phyloP scores from a whole-genome alignment of 2,113 vertebrate species.

The Bagarius yarrelli region DNA sequence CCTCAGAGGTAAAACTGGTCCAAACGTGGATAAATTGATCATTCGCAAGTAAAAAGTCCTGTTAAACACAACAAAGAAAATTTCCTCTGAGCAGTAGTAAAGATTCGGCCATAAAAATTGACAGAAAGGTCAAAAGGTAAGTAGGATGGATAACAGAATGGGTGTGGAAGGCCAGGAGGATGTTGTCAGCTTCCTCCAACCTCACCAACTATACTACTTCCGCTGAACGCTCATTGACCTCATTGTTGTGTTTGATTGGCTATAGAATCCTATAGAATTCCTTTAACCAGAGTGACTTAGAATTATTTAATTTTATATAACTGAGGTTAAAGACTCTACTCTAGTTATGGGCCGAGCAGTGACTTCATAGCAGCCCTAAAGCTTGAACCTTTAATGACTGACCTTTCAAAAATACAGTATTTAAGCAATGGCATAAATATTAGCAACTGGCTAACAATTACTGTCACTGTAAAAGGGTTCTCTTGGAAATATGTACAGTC shows the following conservation, averaged over 20 bases:
- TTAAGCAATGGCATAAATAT: no score
- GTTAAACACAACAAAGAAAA: not conserved
- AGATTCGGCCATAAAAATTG: constrained; percentile 63
- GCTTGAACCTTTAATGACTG: no score
- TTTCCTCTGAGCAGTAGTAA: constrained; percentile 58
- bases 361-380: no score
- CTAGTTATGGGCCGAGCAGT: no score
- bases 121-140: constrained; percentile 73
- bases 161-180: constrained; percentile 74
- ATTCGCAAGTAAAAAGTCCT: not conserved
- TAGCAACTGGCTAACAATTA: no score
- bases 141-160: constrained; percentile 77
- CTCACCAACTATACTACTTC: constrained; percentile 82
- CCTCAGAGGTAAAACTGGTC: not conserved
- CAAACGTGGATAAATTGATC: no score
- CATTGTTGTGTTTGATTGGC: constrained; percentile 53
- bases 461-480: no score
- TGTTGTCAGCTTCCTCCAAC: constrained; percentile 83
- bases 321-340: no score
- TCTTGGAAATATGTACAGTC: no score
- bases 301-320: no score
- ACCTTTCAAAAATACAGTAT: no score
- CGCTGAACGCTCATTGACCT: constrained; percentile 89
- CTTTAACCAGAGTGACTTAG: no score
- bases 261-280: constrained; percentile 26